Percentiles rank a stretch among this genome's conserved stretches.
These are phyloP conservation scores for Myotis davidii DNA, from an alignment of 2,113 vertebrate genomes.

Conservation along the genomic window DNA sequence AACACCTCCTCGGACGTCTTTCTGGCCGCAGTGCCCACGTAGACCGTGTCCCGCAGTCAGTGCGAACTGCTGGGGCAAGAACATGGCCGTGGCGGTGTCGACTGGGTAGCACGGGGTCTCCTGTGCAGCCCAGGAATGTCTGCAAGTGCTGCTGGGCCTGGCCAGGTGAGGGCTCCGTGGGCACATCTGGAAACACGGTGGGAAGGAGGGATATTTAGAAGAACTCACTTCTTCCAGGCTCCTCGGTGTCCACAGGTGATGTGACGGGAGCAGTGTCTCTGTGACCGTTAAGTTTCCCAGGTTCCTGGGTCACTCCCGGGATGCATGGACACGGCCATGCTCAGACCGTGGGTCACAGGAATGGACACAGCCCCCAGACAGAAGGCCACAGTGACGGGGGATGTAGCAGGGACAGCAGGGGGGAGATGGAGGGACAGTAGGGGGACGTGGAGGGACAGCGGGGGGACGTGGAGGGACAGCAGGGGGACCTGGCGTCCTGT, in stretches of 20 bases:
- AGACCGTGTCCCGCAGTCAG: neutral
- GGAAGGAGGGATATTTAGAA: neutral
- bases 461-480: neutral
- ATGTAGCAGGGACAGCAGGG: neutral
- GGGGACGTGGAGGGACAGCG: neutral
- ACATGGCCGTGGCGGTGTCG: neutral
- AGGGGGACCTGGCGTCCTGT: too few species aligned
- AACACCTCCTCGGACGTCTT: neutral
- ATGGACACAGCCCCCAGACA: neutral
- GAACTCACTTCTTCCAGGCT: neutral
- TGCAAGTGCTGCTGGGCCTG: neutral
- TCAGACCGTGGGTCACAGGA: neutral
- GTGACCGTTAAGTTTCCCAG: neutral
- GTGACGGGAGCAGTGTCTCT: neutral
- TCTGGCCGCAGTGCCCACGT: neutral
- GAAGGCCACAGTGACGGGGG: neutral
- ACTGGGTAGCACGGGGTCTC: neutral
- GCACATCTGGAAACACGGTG: neutral
- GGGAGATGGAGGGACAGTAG: neutral
- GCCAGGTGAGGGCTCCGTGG: neutral
- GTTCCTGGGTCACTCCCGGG: neutral
- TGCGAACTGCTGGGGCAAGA: neutral
- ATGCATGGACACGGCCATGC: too few species aligned
- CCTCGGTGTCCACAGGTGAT: neutral
- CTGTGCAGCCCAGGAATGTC: neutral